These are phyloP conservation scores for Neodiprion lecontei DNA, from an alignment of 1,140 invertebrate species.

Conservation along the genomic window DNA sequence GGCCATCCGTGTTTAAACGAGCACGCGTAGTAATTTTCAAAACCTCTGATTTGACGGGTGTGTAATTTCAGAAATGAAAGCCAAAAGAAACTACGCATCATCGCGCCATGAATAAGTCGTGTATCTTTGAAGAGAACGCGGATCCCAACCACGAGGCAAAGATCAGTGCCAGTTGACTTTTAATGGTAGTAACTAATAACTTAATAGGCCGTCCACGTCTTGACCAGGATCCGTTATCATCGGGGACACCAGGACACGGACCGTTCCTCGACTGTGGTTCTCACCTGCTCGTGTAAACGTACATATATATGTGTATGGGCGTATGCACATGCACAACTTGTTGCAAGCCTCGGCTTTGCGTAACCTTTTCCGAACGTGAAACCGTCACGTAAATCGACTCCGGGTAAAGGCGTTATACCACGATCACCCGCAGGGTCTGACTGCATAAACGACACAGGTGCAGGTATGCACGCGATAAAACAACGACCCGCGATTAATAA, in stretches of 20 bases:
- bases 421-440: background rate
- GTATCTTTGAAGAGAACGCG: too few relatives aligned
- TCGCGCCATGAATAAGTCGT: too few relatives aligned
- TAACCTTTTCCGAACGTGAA: constrained; percentile 7
- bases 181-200: background rate
- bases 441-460: background rate
- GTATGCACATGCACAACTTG: background rate
- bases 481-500: background rate
- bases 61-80: too few relatives aligned
- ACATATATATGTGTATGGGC: too few relatives aligned
- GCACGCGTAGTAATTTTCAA: too few relatives aligned
- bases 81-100: too few relatives aligned
- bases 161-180: background rate
- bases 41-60: too few relatives aligned
- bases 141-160: background rate
- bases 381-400: constrained; percentile 3
- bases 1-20: too few relatives aligned
- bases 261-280: background rate
- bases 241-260: constrained; percentile 1
- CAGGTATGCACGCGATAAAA: background rate
- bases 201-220: background rate
- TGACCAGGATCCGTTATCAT: constrained; percentile 7
- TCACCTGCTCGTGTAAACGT: too few relatives aligned
- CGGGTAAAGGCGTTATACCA: background rate
- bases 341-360: background rate